These are phyloP conservation scores for Hydra vulgaris DNA, from an alignment of 30 jellyfish, hydroid and myxozoan genomes.

Conservation along the genomic window DNA sequence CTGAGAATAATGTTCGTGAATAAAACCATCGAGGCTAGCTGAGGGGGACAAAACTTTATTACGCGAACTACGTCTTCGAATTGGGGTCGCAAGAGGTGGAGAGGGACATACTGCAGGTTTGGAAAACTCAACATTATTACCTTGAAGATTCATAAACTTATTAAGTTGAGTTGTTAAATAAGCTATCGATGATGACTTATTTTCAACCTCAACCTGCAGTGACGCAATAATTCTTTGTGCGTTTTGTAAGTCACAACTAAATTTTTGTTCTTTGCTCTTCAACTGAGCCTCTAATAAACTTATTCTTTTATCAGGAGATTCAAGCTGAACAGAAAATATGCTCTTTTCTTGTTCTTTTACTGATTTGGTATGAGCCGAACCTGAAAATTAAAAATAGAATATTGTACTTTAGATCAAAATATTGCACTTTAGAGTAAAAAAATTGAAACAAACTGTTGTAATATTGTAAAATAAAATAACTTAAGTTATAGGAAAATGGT, in stretches of 20 bases:
- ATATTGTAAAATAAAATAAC: too few species aligned
- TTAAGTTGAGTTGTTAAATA: constrained; percentile 67
- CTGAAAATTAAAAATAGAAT: too few species aligned
- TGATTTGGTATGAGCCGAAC: constrained; percentile 23
- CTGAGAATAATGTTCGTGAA: constrained; percentile 37
- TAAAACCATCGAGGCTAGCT: constrained; percentile 19
- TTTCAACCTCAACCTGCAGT: constrained; percentile 63
- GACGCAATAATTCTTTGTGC: constrained; percentile 42
- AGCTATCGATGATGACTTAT: constrained; percentile 60
- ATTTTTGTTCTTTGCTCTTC: constrained; percentile 69
- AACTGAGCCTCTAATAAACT: constrained; percentile 72
- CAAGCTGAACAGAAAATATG: constrained; percentile 30
- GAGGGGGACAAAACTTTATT: constrained; percentile 41
- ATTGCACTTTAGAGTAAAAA: too few species aligned
- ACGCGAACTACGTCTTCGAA: constrained; percentile 19
- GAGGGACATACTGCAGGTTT: constrained; percentile 1
- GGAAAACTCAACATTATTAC: background rate
- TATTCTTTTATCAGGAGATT: constrained; percentile 63
- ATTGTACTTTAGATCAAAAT: too few species aligned
- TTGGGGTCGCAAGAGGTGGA: background rate
- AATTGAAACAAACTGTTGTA: too few species aligned
- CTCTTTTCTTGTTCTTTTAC: constrained; percentile 25
- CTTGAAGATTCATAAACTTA: background rate
- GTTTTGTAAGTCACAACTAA: constrained; percentile 38
- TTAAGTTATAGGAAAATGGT: too few species aligned